Evolutionary conservation across 1,140 invertebrate species (phyloP), one percentile per base, ranked within the genome.

Genomic region (Anagrus nilaparvatae): DNA sequence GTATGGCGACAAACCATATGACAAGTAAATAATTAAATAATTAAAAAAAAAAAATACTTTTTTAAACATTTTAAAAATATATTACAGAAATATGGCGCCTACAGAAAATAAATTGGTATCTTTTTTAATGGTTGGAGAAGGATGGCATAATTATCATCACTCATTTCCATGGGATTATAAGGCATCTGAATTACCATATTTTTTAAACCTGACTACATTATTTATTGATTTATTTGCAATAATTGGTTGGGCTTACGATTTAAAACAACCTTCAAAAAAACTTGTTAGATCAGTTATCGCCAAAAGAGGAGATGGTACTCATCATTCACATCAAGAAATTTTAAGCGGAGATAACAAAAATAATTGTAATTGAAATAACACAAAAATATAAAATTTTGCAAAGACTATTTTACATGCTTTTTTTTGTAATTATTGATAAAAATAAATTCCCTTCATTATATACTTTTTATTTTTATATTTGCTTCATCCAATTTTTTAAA

Each of bases 61-160:
- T n/a, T n/a, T n/a, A n/a, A n/a, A n/a, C n/a, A n/a, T 31, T 31
- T 3, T 20, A n/a, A 36, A 36, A 19, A 35, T 20, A 12, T 21
- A 5, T 10, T 16, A 16, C 38, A 46, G 44, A 29, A 20, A 17
- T 16, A 46, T 46, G n/a, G 44, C 39, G 1, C 44, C 44, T 1
- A 30, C 27, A 18, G 44, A 46, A n/a, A 46, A 46, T 25, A n/a
- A 32, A 6, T 14, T 42, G 12, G 29, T 46, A 19, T 46, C 44
- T 4, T 33, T 7, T 5, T 12, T 58, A 87, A 94, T 60, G 78
- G 44, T 39, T 5, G 44, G 44, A 0, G 70, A 73, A 60, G 77
- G 77, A 16, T 88, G 82, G 75, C 84, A 77, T 63, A 93, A 92
- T 65, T 95, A 90, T 61, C 90, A 95, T 59, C 90, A 94, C 60